Evolutionary conservation across 1,140 invertebrate species (phyloP).

Genomic region (Chionoecetes opilio): DNA sequence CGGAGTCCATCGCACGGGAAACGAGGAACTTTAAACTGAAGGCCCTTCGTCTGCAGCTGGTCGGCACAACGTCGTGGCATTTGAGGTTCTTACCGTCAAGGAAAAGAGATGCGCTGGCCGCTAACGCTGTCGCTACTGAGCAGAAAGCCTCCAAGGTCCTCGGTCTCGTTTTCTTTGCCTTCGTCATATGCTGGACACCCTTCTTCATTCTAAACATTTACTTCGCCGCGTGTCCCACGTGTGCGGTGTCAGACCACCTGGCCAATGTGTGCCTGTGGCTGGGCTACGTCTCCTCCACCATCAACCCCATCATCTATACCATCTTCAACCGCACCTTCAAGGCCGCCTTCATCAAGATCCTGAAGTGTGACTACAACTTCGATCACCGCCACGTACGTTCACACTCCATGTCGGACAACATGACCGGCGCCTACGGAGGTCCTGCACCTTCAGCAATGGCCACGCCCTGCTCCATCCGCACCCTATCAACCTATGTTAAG

Average conservation of each 20-base stretch:
- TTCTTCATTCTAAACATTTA: constrained; percentile 82
- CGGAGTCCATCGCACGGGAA: constrained; percentile 88
- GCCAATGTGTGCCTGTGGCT: constrained; percentile 82
- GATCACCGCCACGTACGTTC: constrained; percentile 72
- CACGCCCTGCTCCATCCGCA: constrained; percentile 78
- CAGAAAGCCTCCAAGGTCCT: constrained; percentile 91
- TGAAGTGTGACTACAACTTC: constrained; percentile 80
- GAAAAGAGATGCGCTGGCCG: constrained; percentile 87
- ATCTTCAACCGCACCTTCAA: constrained; percentile 82
- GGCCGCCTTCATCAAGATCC: constrained; percentile 81
- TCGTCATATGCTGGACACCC: constrained; percentile 82
- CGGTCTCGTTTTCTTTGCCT: constrained; percentile 82
- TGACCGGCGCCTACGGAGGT: constrained; percentile 59
- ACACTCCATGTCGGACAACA: constrained; percentile 79
- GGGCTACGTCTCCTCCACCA: constrained; percentile 82
- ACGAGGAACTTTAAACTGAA: constrained; percentile 87
- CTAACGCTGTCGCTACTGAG: constrained; percentile 91
- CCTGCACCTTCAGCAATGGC: constrained; percentile 59
- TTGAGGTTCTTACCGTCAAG: constrained; percentile 87
- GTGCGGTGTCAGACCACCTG: constrained; percentile 79
- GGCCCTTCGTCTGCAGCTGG: constrained; percentile 85
- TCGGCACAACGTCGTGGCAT: constrained; percentile 77
- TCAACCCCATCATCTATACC: constrained; percentile 83
- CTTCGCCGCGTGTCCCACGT: constrained; percentile 81
- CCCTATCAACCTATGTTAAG: constrained; percentile 78